Percentiles rank a stretch among this genome's conserved stretches.
Evolutionary conservation across 1,140 invertebrate species (phyloP).

Genomic region (Cylas formicarius): DNA sequence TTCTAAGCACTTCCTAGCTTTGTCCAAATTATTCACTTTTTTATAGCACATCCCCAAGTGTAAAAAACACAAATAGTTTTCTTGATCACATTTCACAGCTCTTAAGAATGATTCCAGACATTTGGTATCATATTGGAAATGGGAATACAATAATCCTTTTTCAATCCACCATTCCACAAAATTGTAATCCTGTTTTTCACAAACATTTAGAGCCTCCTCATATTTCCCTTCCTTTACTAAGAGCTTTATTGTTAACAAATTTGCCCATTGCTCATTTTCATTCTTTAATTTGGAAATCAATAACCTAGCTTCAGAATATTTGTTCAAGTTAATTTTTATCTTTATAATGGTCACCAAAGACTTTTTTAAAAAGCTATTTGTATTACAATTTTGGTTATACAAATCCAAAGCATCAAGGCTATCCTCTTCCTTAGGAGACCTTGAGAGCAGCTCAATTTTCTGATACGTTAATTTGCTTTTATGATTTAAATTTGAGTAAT

Average conservation of each 20-base stretch:
- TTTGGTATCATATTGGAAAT: slow-evolving; percentile 52
- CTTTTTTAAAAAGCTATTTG: not conserved
- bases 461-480: slow-evolving; percentile 7
- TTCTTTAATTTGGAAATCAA: slow-evolving; percentile 15
- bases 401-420: slow-evolving; percentile 44
- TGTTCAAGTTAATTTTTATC: slow-evolving; percentile 29
- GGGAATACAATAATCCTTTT: slow-evolving; percentile 60
- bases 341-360: slow-evolving; percentile 18
- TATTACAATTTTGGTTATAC: slow-evolving; percentile 20
- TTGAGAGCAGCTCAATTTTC: slow-evolving; percentile 11
- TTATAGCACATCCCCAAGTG: slow-evolving; percentile 71
- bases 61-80: slow-evolving; percentile 64
- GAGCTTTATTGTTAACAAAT: slow-evolving; percentile 38
- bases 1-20: slow-evolving; percentile 73
- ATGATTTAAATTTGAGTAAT: slow-evolving; percentile 19
- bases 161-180: slow-evolving; percentile 53
- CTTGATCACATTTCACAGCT: slow-evolving; percentile 65
- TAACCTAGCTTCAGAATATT: slow-evolving; percentile 4
- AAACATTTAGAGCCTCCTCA: slow-evolving; percentile 47
- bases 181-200: slow-evolving; percentile 44
- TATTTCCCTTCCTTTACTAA: slow-evolving; percentile 46
- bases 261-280: slow-evolving; percentile 16
- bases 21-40: slow-evolving; percentile 52
- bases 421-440: slow-evolving; percentile 42
- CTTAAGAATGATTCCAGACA: slow-evolving; percentile 59